Conservation (phyloP, 2,797 vertebrate genomes). For the Rallus crepitans region DNA sequence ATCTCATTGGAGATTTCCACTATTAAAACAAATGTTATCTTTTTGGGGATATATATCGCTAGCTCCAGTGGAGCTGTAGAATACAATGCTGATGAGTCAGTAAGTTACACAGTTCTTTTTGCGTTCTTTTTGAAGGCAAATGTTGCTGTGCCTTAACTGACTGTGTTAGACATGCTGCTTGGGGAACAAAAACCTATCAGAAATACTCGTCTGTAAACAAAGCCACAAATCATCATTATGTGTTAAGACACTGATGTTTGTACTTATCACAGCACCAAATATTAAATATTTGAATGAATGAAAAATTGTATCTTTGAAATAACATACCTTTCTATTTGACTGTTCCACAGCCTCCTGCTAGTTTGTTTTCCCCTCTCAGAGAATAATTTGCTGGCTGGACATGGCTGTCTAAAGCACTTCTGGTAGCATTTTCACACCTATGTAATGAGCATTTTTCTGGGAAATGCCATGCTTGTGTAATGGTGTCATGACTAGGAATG, state of each 20-base stretch:
- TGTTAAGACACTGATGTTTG: neutral
- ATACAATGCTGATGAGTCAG: neutral
- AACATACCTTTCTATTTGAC: neutral
- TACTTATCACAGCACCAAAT: accelerated
- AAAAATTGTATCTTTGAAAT: neutral
- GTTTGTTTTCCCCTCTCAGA: neutral
- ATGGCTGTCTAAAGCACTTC: neutral
- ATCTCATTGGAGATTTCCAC: neutral
- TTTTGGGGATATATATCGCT: neutral
- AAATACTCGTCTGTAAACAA: neutral
- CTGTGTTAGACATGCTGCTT: neutral
- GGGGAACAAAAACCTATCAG: neutral
- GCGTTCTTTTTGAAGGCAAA: neutral
- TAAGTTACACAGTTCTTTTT: neutral
- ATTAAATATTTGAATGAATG: neutral
- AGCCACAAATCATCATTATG: neutral
- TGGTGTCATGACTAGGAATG: neutral
- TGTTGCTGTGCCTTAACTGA: neutral
- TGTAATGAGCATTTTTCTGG: neutral
- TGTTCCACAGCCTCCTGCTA: neutral
- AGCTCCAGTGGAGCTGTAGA: neutral
- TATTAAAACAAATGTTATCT: neutral
- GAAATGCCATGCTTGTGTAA: neutral
- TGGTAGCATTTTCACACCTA: neutral
- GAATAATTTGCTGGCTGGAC: neutral